Percentiles rank a stretch among this genome's conserved stretches.
Conservation (phyloP, 2,113 vertebrate species). For the Rhinichthys klamathensis region DNA sequence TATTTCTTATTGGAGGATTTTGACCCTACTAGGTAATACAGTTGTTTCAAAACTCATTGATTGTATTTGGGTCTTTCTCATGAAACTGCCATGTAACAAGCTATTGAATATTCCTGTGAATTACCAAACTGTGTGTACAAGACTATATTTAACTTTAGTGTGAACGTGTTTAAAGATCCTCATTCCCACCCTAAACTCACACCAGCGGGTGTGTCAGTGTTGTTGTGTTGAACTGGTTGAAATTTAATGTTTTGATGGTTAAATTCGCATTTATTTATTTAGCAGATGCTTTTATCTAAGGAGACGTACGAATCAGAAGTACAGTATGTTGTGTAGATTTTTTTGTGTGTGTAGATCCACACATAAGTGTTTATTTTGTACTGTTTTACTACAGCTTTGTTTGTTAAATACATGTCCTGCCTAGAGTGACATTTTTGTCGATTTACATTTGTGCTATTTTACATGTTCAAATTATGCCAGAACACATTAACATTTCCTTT, state of each 20-base stretch:
- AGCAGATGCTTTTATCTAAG: not conserved
- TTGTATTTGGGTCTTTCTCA: not conserved
- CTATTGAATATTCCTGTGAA: not conserved
- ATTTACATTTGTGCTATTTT: not conserved
- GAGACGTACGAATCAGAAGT: not conserved
- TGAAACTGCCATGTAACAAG: not conserved
- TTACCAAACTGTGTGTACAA: not conserved
- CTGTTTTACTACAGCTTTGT: not conserved
- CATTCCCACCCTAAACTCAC: not conserved
- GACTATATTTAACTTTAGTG: not conserved
- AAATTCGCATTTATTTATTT: not conserved
- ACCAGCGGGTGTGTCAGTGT: not conserved
- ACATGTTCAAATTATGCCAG: not conserved
- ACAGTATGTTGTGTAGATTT: not conserved
- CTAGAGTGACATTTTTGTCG: not conserved
- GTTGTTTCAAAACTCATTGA: no score
- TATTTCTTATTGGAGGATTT: constrained; percentile 90
- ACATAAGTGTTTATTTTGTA: not conserved
- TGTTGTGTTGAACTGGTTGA: not conserved
- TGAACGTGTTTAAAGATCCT: not conserved
- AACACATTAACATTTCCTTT: not conserved
- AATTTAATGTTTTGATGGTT: not conserved
- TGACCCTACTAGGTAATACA: constrained; percentile 81
- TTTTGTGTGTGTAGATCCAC: not conserved
- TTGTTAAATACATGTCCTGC: not conserved